Evolutionary conservation across 2,113 vertebrate species (phyloP), one percentile per base, ranked within the genome.

Genomic region (Ammodytes dubius): DNA sequence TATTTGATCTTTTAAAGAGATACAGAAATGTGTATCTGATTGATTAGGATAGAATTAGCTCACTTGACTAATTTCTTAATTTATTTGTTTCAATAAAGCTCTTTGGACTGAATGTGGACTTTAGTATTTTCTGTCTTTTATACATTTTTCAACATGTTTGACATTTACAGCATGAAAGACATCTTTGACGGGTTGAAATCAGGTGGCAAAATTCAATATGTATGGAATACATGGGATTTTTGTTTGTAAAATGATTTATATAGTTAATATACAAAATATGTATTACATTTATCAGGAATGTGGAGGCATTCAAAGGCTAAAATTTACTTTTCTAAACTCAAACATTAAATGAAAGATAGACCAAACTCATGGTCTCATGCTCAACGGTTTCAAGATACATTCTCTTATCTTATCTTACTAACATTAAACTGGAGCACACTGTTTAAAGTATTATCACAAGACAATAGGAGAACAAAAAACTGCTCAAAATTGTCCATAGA

Each of bases 1-100:
- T 72, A 82, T 70, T 58, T 91, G 90, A 91, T 90, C 87, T 82
- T 87, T 85, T 56, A 74, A 87, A 82, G 70, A 87, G 77, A 81
- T 89, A 84, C 75, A 49, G 37, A 70, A 63, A 78, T 71, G 73
- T 84, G 85, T 88, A 70, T 90, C 84, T 82, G 68, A 79, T 82
- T 82, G 68, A 79, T 82, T 83, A 87, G 74, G 75, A 88, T 87
- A 81, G 88, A 83, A 90, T 94, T 95, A 97, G 95, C 95, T 97
- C 96, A 97, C 95, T 95, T 94, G 92, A 96, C 96, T 97, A 98
- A 97, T 90, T 97, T 97, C 97, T 97, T 97, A 97, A 97, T 92
- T 96, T 97, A 97, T 97, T 97, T 92, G 94, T 96, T 97, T 96
- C 95, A 98, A 96, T 98, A 98, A 98, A 98, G 88, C 94, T 96